A percentile compares a stretch with the other conserved stretches of the same genome.
Conservation (phyloP, 2,113 vertebrate species). For the Notothenia coriiceps region DNA sequence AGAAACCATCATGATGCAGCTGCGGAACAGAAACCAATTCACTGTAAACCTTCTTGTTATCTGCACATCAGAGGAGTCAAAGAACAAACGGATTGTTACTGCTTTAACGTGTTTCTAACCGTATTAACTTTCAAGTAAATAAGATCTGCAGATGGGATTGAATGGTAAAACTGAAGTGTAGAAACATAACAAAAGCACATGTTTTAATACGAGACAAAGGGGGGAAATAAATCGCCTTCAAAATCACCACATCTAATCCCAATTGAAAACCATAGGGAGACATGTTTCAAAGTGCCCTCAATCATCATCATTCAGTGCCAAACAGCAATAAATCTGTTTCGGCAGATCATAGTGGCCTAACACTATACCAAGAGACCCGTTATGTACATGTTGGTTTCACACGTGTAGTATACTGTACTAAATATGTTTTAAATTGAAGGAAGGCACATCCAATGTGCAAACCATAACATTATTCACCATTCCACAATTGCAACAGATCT, state of each 20-base stretch:
- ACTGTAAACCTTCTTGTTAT: conserved; percentile 25
- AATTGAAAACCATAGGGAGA: background rate
- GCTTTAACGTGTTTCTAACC: background rate
- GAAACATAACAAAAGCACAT: background rate
- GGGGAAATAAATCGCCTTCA: background rate
- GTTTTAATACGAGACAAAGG: background rate
- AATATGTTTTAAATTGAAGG: background rate
- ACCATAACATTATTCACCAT: background rate
- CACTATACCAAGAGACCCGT: background rate
- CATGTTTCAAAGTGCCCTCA: background rate
- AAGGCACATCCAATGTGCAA: conserved; percentile 13
- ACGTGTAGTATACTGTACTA: background rate
- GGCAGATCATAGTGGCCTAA: background rate
- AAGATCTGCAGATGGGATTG: background rate
- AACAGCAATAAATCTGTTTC: background rate
- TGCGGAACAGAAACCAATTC: conserved; percentile 17
- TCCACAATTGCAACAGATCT: background rate
- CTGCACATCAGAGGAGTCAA: conserved; percentile 6
- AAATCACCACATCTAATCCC: background rate
- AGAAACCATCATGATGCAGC: conserved; percentile 8
- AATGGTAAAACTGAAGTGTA: background rate
- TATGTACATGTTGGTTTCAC: background rate
- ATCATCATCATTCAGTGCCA: background rate
- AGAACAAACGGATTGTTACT: background rate
- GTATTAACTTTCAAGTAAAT: background rate